Base-by-base conservation (phyloP, 1,140 invertebrate species). In the Cotesia vestalis region DNA sequence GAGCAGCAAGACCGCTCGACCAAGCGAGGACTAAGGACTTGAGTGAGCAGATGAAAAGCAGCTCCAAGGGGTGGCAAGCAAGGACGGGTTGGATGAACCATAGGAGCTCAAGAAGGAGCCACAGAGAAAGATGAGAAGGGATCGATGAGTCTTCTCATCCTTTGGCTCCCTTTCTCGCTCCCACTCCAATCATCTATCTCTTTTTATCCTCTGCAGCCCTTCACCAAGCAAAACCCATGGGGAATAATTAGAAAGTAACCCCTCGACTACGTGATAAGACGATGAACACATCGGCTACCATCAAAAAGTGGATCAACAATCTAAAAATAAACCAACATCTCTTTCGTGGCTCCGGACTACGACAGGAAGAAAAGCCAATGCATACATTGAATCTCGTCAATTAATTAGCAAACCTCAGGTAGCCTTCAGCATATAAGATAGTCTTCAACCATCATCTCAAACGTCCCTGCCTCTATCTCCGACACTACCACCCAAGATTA, bases 181-280 rank as follows among this genome's bases (percentile, higher is more conserved):
- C 81, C 81, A 79, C 80, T 83, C 82, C 81, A 84, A 84, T 85
- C 83, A 85, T 79, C 83, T 79, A 81, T 83, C 80, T 80, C 80
- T 83, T 27, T 20, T 35, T 35, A 12, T 8, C 35, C 34, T 66
- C 20, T 66, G 9, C 36, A 34, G 62, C 52, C 83, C 79, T 80
- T 84, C 83, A 80, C 76, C 69, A 63, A 40, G 40, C 62, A 82
- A 79, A 80, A 80, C 76, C 84, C 83, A 78, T 83, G 74, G 80
- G 81, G 83, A 86, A 84, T 85, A 84, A 86, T 84, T 85, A 86
- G 81, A 84, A 83, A 83, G 81, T 83, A 84, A 80, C 80, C 80
- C 77, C 53, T 67, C 66, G 46, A 70, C 69, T 38, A 62, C 46
- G 61, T 57, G 60, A 62, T 64, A 62, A 64, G 60, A 64, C 62